These are phyloP conservation scores for Creontiades dilutus DNA, from an alignment of 2,888 invertebrate genomes.

Conservation along the genomic window DNA sequence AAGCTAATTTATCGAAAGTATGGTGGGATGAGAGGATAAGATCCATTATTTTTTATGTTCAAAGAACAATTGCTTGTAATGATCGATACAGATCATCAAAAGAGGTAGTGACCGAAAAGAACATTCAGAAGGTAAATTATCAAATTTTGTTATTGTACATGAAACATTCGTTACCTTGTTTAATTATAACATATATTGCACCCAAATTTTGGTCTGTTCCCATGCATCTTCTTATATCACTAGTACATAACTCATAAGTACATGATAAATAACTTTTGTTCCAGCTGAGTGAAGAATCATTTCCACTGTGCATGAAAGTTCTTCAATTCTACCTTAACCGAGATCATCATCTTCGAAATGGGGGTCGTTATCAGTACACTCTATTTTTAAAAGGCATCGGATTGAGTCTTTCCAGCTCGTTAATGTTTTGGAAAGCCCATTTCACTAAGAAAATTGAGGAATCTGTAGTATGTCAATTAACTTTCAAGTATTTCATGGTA, in stretches of 20 bases:
- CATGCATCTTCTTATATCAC: not conserved
- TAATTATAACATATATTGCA: not conserved
- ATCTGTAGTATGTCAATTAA: not conserved
- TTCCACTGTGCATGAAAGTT: constrained; percentile 73
- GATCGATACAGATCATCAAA: constrained; percentile 64
- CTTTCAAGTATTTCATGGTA: too few relatives aligned
- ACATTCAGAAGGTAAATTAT: constrained; percentile 57
- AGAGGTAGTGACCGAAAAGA: constrained; percentile 38
- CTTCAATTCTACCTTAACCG: constrained; percentile 68
- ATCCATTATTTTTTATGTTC: constrained; percentile 65
- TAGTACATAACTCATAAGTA: too few relatives aligned
- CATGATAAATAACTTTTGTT: not conserved
- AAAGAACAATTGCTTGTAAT: constrained; percentile 53
- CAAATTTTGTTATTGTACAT: not conserved
- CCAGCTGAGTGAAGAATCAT: constrained; percentile 69
- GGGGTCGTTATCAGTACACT: constrained; percentile 73
- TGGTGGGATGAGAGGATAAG: constrained; percentile 70
- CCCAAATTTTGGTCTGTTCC: not conserved
- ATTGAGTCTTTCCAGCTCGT: constrained; percentile 64
- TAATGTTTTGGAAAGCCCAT: constrained; percentile 72
- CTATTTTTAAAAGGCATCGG: constrained; percentile 73
- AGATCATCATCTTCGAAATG: constrained; percentile 71
- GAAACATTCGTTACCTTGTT: not conserved
- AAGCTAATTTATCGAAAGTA: constrained; percentile 47
- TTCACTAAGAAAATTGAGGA: constrained; percentile 72